These are phyloP conservation scores for Luehdorfia chinensis DNA, from an alignment of 1,140 invertebrate genomes.

Conservation along the genomic window DNA sequence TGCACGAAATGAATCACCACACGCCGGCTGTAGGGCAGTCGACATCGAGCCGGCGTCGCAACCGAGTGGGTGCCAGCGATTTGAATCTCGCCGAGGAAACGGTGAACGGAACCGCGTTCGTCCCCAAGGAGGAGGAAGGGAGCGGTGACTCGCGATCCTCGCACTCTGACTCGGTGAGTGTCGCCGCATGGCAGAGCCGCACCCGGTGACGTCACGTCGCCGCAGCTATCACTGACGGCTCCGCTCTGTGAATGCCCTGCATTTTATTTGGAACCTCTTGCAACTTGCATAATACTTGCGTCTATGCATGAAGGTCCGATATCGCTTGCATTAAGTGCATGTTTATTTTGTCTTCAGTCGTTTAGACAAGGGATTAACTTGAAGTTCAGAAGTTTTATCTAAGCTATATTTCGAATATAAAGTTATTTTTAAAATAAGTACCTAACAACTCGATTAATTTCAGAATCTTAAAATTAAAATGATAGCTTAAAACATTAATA, in stretches of 20 bases:
- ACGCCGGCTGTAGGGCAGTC: slow-evolving; percentile 84
- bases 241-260: slow-evolving; percentile 36
- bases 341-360: background rate
- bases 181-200: slow-evolving; percentile 35
- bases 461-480: too few relatives aligned
- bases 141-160: slow-evolving; percentile 66
- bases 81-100: slow-evolving; percentile 41
- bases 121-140: slow-evolving; percentile 64
- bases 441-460: too few relatives aligned
- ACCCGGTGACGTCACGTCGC: slow-evolving; percentile 55
- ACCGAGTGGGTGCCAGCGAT: slow-evolving; percentile 85
- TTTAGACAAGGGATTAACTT: background rate
- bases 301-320: slow-evolving; percentile 36
- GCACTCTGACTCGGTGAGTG: slow-evolving; percentile 64
- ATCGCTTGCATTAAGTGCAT: slow-evolving; percentile 27
- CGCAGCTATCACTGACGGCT: slow-evolving; percentile 34
- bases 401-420: too few relatives aligned
- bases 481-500: too few relatives aligned
- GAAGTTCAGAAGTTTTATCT: too few relatives aligned
- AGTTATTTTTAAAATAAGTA: too few relatives aligned
- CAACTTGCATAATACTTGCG: slow-evolving; percentile 46
- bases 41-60: slow-evolving; percentile 74
- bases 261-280: slow-evolving; percentile 41
- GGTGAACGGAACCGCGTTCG: slow-evolving; percentile 34
- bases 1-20: slow-evolving; percentile 94